A percentile compares a stretch with the other conserved stretches of the same genome.
Evolutionary conservation across 2,797 vertebrate species (phyloP).

Genomic region (Acipenser transmontanus): DNA sequence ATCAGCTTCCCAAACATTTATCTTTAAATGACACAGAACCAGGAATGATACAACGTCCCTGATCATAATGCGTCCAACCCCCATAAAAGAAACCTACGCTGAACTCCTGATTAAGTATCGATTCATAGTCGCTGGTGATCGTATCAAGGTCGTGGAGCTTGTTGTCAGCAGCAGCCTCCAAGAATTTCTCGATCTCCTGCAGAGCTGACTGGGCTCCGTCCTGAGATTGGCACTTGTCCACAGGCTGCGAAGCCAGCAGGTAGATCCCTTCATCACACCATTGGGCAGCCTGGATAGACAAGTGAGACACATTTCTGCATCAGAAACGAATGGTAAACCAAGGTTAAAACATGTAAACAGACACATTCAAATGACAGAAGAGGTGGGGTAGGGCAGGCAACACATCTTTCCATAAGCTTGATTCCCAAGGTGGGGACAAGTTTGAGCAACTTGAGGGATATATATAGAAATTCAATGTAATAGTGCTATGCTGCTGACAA

Average conservation of each 20-base stretch:
- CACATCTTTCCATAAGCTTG: no score
- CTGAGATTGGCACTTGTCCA: conserved; percentile 95
- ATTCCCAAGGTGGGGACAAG: no score
- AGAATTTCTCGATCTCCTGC: conserved; percentile 85
- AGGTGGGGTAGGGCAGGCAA: no score
- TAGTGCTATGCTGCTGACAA: not conserved
- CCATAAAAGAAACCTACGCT: conserved; percentile 54
- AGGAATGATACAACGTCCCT: not conserved
- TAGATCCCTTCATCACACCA: conserved; percentile 95
- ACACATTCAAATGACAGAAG: no score
- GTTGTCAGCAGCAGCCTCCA: conserved; percentile 71
- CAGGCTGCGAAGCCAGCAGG: conserved; percentile 86
- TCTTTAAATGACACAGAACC: not conserved
- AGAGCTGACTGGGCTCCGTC: conserved; percentile 91
- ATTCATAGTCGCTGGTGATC: conserved; percentile 74
- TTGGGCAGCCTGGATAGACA: conserved; percentile 65
- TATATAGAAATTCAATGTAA: not conserved
- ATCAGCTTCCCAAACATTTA: not conserved
- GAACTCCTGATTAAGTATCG: conserved; percentile 77
- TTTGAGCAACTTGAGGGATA: no score
- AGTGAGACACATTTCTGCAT: not conserved
- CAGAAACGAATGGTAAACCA: conserved; percentile 11
- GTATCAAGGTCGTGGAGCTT: conserved; percentile 68
- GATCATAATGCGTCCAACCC: not conserved
- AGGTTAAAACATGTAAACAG: no score